Percentiles rank a stretch among this genome's conserved stretches.
These are phyloP conservation scores for Drosophila cognata DNA, from an alignment of 2,888 invertebrate species.

Conservation along the genomic window DNA sequence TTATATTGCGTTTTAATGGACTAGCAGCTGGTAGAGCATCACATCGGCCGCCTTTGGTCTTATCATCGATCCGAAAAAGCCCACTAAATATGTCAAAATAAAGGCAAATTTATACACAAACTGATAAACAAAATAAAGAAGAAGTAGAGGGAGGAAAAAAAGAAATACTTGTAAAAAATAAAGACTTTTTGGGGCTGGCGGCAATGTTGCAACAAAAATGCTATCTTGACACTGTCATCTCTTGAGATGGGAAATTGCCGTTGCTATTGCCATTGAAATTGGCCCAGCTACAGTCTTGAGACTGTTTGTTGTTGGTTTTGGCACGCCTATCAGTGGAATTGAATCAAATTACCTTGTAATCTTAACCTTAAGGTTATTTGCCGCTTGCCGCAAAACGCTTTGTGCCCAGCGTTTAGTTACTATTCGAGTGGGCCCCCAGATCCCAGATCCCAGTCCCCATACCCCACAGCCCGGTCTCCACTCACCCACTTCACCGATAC, in stretches of 20 bases:
- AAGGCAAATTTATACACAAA: conserved; percentile 78
- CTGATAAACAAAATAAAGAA: conserved; percentile 65
- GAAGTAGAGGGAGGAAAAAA: background rate
- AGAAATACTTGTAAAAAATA: conserved; percentile 26
- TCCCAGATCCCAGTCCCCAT: background rate
- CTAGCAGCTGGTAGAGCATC: conserved; percentile 43
- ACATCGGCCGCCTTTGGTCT: conserved; percentile 40
- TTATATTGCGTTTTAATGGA: conserved; percentile 68
- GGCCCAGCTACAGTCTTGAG: conserved; percentile 46
- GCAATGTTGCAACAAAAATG: conserved; percentile 62
- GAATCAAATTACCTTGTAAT: conserved; percentile 85
- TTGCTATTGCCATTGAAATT: conserved; percentile 52
- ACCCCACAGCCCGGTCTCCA: background rate
- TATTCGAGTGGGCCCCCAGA: conserved; percentile 58
- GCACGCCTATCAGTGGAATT: conserved; percentile 84
- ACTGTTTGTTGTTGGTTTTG: conserved; percentile 60
- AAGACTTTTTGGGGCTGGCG: conserved; percentile 37
- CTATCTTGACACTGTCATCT: conserved; percentile 74
- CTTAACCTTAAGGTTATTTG: conserved; percentile 85
- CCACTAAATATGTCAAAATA: conserved; percentile 79
- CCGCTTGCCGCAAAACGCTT: conserved; percentile 72
- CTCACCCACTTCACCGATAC: background rate
- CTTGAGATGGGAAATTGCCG: conserved; percentile 62
- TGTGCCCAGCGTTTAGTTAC: conserved; percentile 77
- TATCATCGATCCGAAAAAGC: conserved; percentile 47